Evolutionary conservation across 2,797 vertebrate species (phyloP).

Genomic region (Sebastes elongatus): DNA sequence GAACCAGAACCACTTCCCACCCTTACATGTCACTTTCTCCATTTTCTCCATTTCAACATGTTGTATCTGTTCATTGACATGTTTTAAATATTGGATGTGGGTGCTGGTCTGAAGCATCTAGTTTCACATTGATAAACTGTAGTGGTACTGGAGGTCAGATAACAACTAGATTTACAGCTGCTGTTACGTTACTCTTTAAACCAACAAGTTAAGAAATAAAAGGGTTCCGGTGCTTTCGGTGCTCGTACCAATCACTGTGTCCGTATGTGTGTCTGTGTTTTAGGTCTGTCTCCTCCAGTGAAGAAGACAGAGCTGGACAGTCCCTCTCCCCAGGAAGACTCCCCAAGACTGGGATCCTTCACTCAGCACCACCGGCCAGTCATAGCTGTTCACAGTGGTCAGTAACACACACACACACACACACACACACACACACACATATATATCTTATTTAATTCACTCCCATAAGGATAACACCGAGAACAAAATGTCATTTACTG

Average conservation of each 20-base stretch:
- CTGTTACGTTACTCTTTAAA: no score
- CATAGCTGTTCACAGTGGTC: conserved; percentile 98
- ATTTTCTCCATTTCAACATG: no score
- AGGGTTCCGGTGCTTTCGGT: not conserved
- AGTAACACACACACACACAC: conserved; percentile 46
- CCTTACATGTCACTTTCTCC: not conserved
- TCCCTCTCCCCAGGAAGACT: conserved; percentile 94
- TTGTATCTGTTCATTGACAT: not conserved
- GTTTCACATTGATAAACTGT: not conserved
- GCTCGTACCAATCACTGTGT: not conserved
- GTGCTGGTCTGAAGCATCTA: not conserved
- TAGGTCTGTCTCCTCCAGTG: conserved; percentile 94
- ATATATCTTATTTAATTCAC: not conserved
- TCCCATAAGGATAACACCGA: not conserved
- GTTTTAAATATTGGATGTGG: no score
- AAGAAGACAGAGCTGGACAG: conserved; percentile 98
- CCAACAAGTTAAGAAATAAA: not conserved
- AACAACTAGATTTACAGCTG: no score
- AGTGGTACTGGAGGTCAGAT: no score
- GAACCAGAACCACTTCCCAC: not conserved
- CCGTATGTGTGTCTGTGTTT: not conserved
- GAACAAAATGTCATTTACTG: not conserved
- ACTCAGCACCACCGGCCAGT: conserved; percentile 97
- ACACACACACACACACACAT: not conserved
- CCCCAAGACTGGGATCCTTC: conserved; percentile 93